These are phyloP conservation scores for Peromyscus nudipes DNA, from an alignment of 2,797 vertebrate genomes.

Conservation along the genomic window DNA sequence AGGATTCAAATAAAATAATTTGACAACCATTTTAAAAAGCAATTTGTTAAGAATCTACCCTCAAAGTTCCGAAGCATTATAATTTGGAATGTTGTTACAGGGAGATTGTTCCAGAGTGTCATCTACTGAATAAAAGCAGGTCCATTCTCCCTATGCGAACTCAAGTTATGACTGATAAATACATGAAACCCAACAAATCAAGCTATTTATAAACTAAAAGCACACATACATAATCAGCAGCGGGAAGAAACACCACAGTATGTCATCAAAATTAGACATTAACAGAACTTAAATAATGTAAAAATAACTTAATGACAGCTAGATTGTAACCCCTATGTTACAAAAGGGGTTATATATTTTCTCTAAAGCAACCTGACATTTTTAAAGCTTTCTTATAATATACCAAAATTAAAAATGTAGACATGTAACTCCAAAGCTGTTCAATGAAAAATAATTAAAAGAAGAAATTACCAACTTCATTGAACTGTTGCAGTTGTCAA, in stretches of 20 bases:
- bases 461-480: slow-evolving; percentile 98
- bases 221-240: slow-evolving; percentile 82
- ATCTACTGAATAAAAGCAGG: slow-evolving; percentile 85
- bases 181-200: slow-evolving; percentile 84
- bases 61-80: slow-evolving; percentile 57
- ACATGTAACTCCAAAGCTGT: slow-evolving; percentile 92
- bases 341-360: slow-evolving; percentile 35
- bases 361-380: slow-evolving; percentile 80
- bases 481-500: slow-evolving; percentile 98
- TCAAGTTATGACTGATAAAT: slow-evolving; percentile 83
- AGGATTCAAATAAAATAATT: slow-evolving; percentile 83
- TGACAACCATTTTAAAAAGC: slow-evolving; percentile 68
- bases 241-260: slow-evolving; percentile 83
- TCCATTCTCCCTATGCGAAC: slow-evolving; percentile 85
- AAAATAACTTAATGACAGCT: slow-evolving; percentile 70
- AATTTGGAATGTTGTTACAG: slow-evolving; percentile 60
- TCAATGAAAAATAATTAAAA: slow-evolving; percentile 97
- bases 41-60: slow-evolving; percentile 52
- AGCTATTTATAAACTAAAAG: slow-evolving; percentile 84
- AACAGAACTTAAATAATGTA: slow-evolving; percentile 77
- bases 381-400: slow-evolving; percentile 87
- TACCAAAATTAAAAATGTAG: slow-evolving; percentile 88
- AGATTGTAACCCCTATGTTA: slow-evolving; percentile 61
- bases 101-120: slow-evolving; percentile 78
- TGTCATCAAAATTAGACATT: slow-evolving; percentile 77